These are phyloP conservation scores for Garrulus glandarius DNA, from an alignment of 2,797 vertebrate genomes.

Conservation along the genomic window DNA sequence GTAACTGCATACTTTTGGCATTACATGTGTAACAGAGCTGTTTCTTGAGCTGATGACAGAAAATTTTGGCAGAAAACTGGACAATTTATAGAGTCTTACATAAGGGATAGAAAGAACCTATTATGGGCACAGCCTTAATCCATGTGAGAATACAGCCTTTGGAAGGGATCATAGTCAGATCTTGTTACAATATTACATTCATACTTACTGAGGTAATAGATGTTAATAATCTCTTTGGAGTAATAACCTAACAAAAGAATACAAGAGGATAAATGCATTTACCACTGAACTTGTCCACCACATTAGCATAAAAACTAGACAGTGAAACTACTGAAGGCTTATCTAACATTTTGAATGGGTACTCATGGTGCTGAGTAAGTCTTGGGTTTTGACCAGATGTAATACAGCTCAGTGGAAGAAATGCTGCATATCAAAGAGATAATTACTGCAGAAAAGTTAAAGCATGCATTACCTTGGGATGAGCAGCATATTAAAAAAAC, in stretches of 20 bases:
- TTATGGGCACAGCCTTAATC: background rate
- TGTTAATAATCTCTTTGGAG: slow-evolving; percentile 92
- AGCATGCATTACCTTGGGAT: background rate
- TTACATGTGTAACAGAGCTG: background rate
- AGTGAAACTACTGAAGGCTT: background rate
- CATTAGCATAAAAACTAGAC: rapidly evolving
- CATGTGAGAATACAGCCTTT: background rate
- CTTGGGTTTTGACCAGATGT: background rate
- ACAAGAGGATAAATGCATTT: background rate
- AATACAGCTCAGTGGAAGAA: background rate
- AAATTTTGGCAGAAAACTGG: background rate
- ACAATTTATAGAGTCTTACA: background rate
- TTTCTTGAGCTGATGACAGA: background rate
- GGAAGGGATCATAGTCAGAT: background rate
- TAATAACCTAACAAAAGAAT: slow-evolving; percentile 82
- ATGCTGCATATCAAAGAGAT: background rate
- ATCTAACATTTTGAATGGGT: background rate
- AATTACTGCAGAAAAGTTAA: background rate
- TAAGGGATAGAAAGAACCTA: background rate
- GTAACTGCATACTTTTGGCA: background rate
- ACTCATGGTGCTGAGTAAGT: background rate
- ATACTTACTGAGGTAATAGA: slow-evolving; percentile 87
- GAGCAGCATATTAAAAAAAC: background rate
- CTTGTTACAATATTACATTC: background rate
- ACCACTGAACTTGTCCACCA: background rate